Evolutionary conservation across 92 coral and sea anemone species (phyloP).

Genomic region (Epizoanthus fatuus): DNA sequence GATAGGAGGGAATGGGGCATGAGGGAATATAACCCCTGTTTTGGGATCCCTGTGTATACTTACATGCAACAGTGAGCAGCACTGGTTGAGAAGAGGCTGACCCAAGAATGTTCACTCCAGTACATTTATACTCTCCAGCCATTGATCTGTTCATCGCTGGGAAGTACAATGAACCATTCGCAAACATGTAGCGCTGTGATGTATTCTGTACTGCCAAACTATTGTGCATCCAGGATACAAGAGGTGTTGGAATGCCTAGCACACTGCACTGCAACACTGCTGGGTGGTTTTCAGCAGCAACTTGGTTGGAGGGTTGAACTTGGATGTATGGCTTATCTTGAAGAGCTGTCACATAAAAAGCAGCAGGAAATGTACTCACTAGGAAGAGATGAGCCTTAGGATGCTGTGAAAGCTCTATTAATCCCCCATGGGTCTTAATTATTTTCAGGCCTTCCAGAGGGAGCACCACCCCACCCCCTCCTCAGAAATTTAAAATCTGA

Average conservation of each 20-base stretch:
- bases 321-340: slow-evolving; percentile 87
- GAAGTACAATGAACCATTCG: slow-evolving; percentile 91
- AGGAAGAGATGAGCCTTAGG: background rate
- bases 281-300: slow-evolving; percentile 71
- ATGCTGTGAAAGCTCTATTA: too few species aligned
- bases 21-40: background rate
- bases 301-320: slow-evolving; percentile 81
- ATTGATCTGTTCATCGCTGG: slow-evolving; percentile 65
- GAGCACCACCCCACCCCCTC: too few species aligned
- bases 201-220: slow-evolving; percentile 60
- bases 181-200: slow-evolving; percentile 68
- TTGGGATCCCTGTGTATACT: slow-evolving; percentile 40
- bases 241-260: slow-evolving; percentile 90
- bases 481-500: background rate
- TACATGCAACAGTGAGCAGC: slow-evolving; percentile 91
- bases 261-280: slow-evolving; percentile 83
- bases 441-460: background rate
- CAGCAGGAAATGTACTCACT: background rate
- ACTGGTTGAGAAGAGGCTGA: slow-evolving; percentile 79
- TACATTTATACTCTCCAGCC: slow-evolving; percentile 90
- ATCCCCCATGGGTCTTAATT: too few species aligned
- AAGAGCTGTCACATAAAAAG: slow-evolving; percentile 63
- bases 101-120: slow-evolving; percentile 81
- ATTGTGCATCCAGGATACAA: slow-evolving; percentile 83
- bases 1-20: background rate